A percentile compares a stretch with the other conserved stretches of the same genome.
Conservation (phyloP, 2,113 vertebrate genomes). For the Pterocles burchelli region DNA sequence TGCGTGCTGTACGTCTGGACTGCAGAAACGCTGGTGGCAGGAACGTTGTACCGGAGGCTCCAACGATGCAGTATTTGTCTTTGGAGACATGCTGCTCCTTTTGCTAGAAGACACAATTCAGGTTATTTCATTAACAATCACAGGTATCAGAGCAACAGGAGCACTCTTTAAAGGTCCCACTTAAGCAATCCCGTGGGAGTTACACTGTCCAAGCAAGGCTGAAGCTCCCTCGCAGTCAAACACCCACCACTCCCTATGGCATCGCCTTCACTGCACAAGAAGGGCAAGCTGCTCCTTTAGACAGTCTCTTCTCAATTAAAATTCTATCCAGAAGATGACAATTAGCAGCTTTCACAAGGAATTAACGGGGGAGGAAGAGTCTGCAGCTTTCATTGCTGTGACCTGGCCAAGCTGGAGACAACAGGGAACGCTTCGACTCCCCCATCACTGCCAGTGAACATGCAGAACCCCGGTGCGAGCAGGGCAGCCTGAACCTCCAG, state of each 20-base stretch:
- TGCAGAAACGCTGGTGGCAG: background rate
- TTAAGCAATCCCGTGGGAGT: background rate
- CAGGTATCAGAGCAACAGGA: background rate
- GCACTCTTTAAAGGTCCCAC: background rate
- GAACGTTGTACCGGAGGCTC: background rate
- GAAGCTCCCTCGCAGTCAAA: background rate
- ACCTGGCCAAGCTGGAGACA: background rate
- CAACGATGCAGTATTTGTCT: background rate
- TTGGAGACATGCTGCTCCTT: conserved; percentile 19
- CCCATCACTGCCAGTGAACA: background rate
- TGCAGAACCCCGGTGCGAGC: accelerated
- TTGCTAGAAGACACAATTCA: conserved; percentile 24
- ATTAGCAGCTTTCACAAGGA: background rate
- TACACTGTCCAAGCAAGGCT: background rate
- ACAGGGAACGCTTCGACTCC: background rate
- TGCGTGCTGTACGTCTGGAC: conserved; percentile 80
- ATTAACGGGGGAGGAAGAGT: background rate
- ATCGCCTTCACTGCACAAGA: background rate
- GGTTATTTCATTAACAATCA: background rate
- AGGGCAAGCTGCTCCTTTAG: background rate
- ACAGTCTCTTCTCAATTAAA: background rate
- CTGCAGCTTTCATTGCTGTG: background rate
- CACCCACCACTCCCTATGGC: background rate
- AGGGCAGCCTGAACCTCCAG: background rate
- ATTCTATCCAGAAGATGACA: background rate